phyloP scores from a whole-genome alignment of 2,888 invertebrate species.

The Suillia variegata region DNA sequence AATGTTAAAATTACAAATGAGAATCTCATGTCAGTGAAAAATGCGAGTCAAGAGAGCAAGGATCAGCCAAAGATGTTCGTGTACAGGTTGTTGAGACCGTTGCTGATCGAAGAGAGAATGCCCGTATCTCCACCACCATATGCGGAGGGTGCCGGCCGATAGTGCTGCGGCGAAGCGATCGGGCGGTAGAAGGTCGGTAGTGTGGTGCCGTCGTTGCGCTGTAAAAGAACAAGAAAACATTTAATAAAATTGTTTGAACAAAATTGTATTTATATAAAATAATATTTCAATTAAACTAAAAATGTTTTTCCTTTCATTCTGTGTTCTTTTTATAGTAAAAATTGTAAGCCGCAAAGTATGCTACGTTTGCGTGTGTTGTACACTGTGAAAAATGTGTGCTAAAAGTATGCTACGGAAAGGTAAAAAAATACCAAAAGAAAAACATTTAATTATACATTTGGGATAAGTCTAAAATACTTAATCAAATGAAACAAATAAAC shows the following conservation, averaged over 20 bases:
- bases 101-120: conserved; percentile 77
- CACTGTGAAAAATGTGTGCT: conserved; percentile 6
- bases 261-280: neutral
- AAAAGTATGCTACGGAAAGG: conserved; percentile 11
- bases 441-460: too few species aligned
- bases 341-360: conserved; percentile 7
- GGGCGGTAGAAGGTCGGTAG: conserved; percentile 69
- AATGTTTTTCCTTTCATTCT: too few species aligned
- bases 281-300: neutral
- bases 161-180: conserved; percentile 62
- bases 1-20: conserved; percentile 32
- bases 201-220: conserved; percentile 71
- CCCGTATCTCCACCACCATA: conserved; percentile 65
- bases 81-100: conserved; percentile 78
- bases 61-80: conserved; percentile 76
- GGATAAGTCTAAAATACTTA: too few species aligned
- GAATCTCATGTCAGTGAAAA: conserved; percentile 33
- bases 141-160: conserved; percentile 60
- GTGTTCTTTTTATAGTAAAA: too few species aligned
- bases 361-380: neutral
- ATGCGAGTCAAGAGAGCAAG: conserved; percentile 33
- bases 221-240: conserved; percentile 40
- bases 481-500: too few species aligned
- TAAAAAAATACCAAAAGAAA: conserved; percentile 5
- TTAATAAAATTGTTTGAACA: conserved; percentile 9